Conservation (phyloP, 23 tunicate species). For the Ciona savignyi region DNA sequence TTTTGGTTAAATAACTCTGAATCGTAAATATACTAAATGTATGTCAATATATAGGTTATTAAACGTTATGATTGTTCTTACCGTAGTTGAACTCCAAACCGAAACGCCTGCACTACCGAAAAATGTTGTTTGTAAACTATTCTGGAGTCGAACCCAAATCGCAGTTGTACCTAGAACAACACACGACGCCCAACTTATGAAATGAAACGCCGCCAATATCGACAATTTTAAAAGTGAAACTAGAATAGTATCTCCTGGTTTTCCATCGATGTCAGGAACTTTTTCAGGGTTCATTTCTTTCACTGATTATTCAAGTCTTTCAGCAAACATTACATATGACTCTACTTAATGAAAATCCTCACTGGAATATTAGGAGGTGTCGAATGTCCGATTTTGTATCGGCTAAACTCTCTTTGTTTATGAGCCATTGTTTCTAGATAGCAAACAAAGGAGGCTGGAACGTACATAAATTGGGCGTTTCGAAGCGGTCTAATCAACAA, state of each 20-base stretch:
- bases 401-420: neutral
- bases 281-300: too few species aligned
- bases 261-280: neutral
- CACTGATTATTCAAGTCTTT: too few species aligned
- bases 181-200: neutral
- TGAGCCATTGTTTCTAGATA: neutral
- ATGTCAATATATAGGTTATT: too few species aligned
- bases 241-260: neutral
- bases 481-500: too few species aligned
- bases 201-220: neutral
- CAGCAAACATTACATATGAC: too few species aligned
- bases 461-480: neutral
- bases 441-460: neutral
- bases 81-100: constrained; percentile 17
- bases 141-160: neutral
- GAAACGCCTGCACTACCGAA: constrained; percentile 16
- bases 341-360: too few species aligned
- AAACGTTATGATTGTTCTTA: too few species aligned
- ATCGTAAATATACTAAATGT: too few species aligned
- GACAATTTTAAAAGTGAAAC: neutral
- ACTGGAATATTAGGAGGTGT: neutral
- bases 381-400: neutral
- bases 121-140: constrained; percentile 4
- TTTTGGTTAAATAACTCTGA: too few species aligned
- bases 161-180: neutral